Percentiles rank a stretch among this genome's conserved stretches.
Conservation (phyloP, 2,797 vertebrate genomes). For the Cetoscarus ocellatus region DNA sequence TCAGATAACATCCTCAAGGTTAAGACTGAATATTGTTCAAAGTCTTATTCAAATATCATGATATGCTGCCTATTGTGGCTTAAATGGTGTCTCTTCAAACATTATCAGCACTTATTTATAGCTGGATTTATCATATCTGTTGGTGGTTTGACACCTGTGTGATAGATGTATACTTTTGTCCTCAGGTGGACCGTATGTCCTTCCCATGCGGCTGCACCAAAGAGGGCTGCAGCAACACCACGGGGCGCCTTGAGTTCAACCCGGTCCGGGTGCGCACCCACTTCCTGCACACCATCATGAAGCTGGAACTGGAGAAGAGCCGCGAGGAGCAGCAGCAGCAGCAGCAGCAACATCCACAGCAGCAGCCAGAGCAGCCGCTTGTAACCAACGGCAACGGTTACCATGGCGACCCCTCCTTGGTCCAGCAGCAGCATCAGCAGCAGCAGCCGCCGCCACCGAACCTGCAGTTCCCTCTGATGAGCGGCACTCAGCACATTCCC, state of each 20-base stretch:
- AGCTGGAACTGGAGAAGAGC: conserved; percentile 94
- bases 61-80: too few relatives aligned
- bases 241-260: conserved; percentile 96
- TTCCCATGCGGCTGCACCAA: conserved; percentile 97
- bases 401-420: conserved; percentile 88
- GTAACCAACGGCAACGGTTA: conserved; percentile 90
- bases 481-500: conserved; percentile 83
- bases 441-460: conserved; percentile 76
- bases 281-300: conserved; percentile 98
- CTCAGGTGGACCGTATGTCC: conserved; percentile 96
- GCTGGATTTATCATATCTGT: not conserved
- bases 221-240: conserved; percentile 93
- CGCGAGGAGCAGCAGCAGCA: conserved; percentile 87
- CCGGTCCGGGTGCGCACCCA: conserved; percentile 96
- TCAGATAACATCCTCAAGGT: too few relatives aligned
- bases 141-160: not conserved
- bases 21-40: too few relatives aligned
- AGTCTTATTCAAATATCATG: too few relatives aligned
- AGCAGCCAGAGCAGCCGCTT: conserved; percentile 86
- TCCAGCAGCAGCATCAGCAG: conserved; percentile 77
- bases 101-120: too few relatives aligned
- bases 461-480: conserved; percentile 88
- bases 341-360: conserved; percentile 78
- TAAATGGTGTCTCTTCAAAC: too few relatives aligned
- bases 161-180: not conserved